These are phyloP conservation scores for Mystacides longicornis DNA, from an alignment of 2,888 invertebrate genomes.

Conservation along the genomic window DNA sequence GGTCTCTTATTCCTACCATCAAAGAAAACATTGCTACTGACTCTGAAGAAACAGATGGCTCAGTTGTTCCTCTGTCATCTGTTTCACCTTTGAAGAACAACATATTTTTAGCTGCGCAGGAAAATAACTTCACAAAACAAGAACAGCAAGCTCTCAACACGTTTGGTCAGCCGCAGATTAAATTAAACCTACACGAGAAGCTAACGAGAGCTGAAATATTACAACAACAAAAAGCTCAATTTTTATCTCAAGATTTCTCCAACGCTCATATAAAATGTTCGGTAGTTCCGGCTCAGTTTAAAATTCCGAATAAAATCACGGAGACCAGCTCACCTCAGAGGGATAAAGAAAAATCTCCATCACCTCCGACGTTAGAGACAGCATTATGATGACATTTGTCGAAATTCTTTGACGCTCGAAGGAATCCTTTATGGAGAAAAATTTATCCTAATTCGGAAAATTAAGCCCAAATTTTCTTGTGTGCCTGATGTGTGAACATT, in stretches of 20 bases:
- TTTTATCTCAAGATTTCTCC: constrained; percentile 35
- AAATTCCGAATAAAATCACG: background rate
- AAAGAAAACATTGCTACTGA: constrained; percentile 19
- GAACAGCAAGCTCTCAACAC: constrained; percentile 19
- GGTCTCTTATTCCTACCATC: constrained; percentile 22
- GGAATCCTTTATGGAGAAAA: background rate
- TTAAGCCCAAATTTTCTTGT: background rate
- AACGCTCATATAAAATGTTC: constrained; percentile 24
- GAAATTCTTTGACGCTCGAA: constrained; percentile 4
- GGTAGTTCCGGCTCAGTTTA: constrained; percentile 5
- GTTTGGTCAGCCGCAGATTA: constrained; percentile 17
- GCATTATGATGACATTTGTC: constrained; percentile 46
- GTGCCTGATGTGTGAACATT: no score
- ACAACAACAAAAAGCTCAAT: constrained; percentile 56
- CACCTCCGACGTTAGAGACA: constrained; percentile 55
- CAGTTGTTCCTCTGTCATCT: constrained; percentile 7
- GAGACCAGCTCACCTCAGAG: constrained; percentile 6
- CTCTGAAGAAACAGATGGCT: background rate
- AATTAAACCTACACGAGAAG: constrained; percentile 16
- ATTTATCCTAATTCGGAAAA: background rate
- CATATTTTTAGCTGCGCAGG: constrained; percentile 11
- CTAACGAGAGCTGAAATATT: constrained; percentile 47
- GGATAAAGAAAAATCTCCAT: constrained; percentile 31
- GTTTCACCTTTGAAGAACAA: constrained; percentile 21
- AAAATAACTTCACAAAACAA: constrained; percentile 21